Evolutionary conservation across 2,888 invertebrate species (phyloP).

Genomic region (Spilosoma lubricipeda): DNA sequence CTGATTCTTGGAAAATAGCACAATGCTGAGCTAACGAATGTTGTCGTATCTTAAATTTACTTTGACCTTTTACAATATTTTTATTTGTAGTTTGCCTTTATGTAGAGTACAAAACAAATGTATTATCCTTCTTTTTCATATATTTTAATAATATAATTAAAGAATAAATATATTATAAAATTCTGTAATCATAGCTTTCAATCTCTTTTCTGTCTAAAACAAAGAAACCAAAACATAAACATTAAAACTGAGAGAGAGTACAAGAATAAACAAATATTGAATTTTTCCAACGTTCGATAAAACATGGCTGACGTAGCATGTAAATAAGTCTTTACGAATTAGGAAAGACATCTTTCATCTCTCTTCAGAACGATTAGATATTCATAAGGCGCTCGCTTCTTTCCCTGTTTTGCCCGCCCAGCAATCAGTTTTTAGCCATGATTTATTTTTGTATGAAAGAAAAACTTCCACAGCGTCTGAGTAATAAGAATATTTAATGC

Average conservation of each 20-base stretch:
- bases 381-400: slow-evolving; percentile 72
- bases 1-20: not conserved
- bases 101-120: not conserved
- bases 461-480: slow-evolving; percentile 67
- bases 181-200: not conserved
- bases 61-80: not conserved
- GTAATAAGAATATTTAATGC: slow-evolving; percentile 74
- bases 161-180: not conserved
- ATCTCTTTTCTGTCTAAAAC: not conserved
- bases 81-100: not conserved
- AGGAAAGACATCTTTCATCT: slow-evolving; percentile 77
- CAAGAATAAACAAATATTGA: slow-evolving; percentile 27
- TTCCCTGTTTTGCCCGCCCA: slow-evolving; percentile 55
- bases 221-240: not conserved
- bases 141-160: too few species aligned
- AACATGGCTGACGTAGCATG: slow-evolving; percentile 63
- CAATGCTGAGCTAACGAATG: not conserved
- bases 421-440: slow-evolving; percentile 60
- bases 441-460: slow-evolving; percentile 72
- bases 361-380: slow-evolving; percentile 76
- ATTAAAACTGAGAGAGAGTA: slow-evolving; percentile 14
- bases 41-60: not conserved
- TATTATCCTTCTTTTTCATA: not conserved
- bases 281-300: slow-evolving; percentile 48
- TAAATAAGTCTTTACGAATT: slow-evolving; percentile 77